phyloP scores from a whole-genome alignment of 2,888 invertebrate species.

The Diarsia mendica region DNA sequence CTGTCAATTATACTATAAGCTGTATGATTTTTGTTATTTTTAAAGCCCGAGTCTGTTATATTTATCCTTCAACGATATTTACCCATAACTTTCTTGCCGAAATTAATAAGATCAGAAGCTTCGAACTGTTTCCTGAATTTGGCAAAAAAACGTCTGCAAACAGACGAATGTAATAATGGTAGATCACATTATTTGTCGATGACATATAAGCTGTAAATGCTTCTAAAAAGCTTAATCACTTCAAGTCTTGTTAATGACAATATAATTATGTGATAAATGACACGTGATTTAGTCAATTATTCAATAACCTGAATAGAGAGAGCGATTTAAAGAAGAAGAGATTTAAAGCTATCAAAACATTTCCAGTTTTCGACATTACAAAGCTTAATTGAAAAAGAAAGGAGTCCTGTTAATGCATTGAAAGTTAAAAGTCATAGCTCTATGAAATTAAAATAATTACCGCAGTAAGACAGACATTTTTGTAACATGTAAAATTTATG shows the following conservation, averaged over 20 bases:
- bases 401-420: slow-evolving; percentile 15
- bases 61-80: neutral
- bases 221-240: neutral
- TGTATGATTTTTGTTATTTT: neutral
- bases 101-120: neutral
- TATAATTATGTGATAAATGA: slow-evolving; percentile 3
- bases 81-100: neutral
- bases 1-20: neutral
- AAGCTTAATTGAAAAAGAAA: slow-evolving; percentile 44
- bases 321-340: too few species aligned
- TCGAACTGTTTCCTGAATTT: neutral
- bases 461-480: slow-evolving; percentile 18
- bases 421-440: slow-evolving; percentile 10
- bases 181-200: neutral
- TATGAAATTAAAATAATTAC: slow-evolving; percentile 11
- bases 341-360: too few species aligned
- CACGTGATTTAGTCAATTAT: neutral
- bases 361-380: slow-evolving; percentile 23
- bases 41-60: neutral
- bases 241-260: neutral
- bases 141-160: neutral
- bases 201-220: neutral
- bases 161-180: too few species aligned
- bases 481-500: slow-evolving; percentile 18
- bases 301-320: neutral